These are phyloP conservation scores for Perithous albicinctus DNA, from an alignment of 2,888 invertebrate genomes.

Conservation along the genomic window DNA sequence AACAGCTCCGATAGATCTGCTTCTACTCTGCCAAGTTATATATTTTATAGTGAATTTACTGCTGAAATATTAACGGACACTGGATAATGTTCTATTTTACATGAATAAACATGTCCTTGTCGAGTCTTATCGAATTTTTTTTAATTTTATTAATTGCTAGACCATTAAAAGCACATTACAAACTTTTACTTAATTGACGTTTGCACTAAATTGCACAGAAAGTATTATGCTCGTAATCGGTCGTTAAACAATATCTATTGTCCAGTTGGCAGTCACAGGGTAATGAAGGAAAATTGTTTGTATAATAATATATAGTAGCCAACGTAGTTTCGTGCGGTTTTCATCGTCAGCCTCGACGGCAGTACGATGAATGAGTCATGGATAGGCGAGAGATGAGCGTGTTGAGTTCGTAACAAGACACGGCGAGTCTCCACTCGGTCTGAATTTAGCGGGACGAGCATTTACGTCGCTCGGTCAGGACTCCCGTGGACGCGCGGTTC, in stretches of 20 bases:
- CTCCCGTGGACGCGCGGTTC: constrained; percentile 48
- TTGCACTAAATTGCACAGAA: background rate
- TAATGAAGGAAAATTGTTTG: constrained; percentile 35
- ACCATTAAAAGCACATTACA: background rate
- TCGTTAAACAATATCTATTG: background rate
- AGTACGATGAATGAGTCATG: constrained; percentile 70
- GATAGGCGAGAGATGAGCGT: constrained; percentile 56
- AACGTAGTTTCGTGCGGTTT: constrained; percentile 35
- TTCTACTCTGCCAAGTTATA: background rate
- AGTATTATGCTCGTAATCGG: background rate
- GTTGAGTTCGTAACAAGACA: constrained; percentile 71
- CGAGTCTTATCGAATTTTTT: background rate
- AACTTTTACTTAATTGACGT: background rate
- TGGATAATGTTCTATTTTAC: background rate
- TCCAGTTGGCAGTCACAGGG: background rate
- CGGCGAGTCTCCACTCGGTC: constrained; percentile 66
- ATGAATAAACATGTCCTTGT: background rate
- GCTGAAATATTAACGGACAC: background rate
- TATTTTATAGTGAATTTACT: background rate
- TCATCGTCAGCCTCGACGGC: constrained; percentile 46
- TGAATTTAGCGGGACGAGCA: constrained; percentile 72
- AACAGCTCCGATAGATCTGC: constrained; percentile 47
- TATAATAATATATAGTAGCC: background rate
- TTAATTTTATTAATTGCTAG: background rate
- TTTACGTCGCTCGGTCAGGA: constrained; percentile 68